Evolutionary conservation across 1,140 invertebrate species (phyloP), one percentile per base, ranked within the genome.

Genomic region (Lamellibrachia luymesi): DNA sequence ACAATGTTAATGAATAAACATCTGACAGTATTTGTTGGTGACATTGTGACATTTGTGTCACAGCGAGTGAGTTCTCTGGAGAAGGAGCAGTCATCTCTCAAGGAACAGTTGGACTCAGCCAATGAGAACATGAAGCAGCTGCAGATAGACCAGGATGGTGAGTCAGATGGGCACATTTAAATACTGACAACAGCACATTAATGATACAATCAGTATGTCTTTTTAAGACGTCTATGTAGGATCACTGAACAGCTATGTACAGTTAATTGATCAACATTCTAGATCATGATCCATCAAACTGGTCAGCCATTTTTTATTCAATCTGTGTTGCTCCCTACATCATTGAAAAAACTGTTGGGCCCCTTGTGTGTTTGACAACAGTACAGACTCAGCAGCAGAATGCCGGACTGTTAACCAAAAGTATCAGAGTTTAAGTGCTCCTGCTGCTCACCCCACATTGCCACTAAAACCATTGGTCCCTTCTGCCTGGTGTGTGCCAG

Each of bases 81-180:
- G 22, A 94, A 94, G 91, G 95, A 96, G 92, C 95, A 96, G 89
- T 92, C 93, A 22, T 50, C 92, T 7, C 91, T 96, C 49, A 95
- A 95, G 93, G 93, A 95, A 89, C 91, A 96, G 91, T 92, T 95
- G 90, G 94, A 96, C 38, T 92, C 94, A 17, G 94, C 94, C 50
- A 95, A 95, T 90, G 91, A 93, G 27, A 93, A 93, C 38, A 38
- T 95, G 8, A 94, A 95, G 80, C 93, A 94, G 90, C 25, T 50
- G 38, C 93, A 91, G 25, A 8, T 22, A 2, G 51, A 90, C 90
- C 94, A 95, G 89, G 94, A 95, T 25, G 94, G 93, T 22, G 13
- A 56, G 52, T 7, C 52, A 56, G 6, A 56, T 56, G 13, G 52
- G 1, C 52, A 56, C 52, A 56, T 13, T 56, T 56, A 56, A 56